Evolutionary conservation across 2,888 invertebrate genomes (phyloP).

Genomic region (Drosophila mettleri): DNA sequence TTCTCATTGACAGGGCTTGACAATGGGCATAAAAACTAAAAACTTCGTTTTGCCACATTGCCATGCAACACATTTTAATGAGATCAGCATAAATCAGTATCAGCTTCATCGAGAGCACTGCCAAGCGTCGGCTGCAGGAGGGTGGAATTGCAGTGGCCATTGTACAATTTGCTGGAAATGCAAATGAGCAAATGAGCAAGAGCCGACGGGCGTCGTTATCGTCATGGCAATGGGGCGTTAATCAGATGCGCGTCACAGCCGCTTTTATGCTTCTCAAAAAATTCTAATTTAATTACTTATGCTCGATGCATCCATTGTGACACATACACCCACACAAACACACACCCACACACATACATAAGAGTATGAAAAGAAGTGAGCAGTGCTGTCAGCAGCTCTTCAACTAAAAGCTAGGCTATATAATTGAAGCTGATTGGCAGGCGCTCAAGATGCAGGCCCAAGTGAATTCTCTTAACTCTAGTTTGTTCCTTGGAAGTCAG

Average conservation of each 20-base stretch:
- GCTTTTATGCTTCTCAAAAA: constrained; percentile 75
- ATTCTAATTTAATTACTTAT: constrained; percentile 85
- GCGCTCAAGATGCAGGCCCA: constrained; percentile 23
- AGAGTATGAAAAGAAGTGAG: constrained; percentile 65
- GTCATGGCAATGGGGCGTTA: constrained; percentile 74
- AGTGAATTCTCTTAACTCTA: constrained; percentile 12
- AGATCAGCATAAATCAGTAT: constrained; percentile 81
- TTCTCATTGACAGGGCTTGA: constrained; percentile 34
- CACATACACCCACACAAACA: constrained; percentile 15
- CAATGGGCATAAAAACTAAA: constrained; percentile 64
- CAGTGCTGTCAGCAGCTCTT: constrained; percentile 44
- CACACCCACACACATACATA: constrained; percentile 14
- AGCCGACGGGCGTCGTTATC: constrained; percentile 36
- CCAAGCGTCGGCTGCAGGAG: constrained; percentile 24
- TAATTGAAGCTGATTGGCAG: constrained; percentile 76
- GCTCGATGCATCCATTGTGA: constrained; percentile 82
- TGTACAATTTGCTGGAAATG: constrained; percentile 54
- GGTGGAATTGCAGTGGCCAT: constrained; percentile 23
- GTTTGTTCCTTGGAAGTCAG: constrained; percentile 11
- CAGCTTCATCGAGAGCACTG: constrained; percentile 53
- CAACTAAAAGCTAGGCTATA: constrained; percentile 45
- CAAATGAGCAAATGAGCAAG: constrained; percentile 69
- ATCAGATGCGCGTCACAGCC: constrained; percentile 58
- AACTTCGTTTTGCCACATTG: constrained; percentile 71
- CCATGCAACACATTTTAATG: constrained; percentile 70